phyloP scores from a whole-genome alignment of 2,888 invertebrate genomes.

The Nemapogon koenigi region DNA sequence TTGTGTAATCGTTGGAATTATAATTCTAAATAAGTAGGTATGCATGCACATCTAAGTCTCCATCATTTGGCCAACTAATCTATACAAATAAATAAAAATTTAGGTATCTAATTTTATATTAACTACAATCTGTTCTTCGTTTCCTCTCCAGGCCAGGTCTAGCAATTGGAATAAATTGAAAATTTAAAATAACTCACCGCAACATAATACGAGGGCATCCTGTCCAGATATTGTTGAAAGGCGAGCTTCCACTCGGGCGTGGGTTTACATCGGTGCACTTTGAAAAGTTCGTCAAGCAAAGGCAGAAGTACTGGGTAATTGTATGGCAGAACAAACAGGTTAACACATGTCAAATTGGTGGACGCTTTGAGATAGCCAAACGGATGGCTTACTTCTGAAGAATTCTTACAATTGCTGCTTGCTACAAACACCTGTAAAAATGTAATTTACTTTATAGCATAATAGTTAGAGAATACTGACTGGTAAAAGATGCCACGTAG shows the following conservation, averaged over 20 bases:
- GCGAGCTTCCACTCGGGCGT: constrained; percentile 91
- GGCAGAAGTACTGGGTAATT: constrained; percentile 96
- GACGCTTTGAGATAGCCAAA: constrained; percentile 98
- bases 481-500: background rate
- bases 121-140: too few species aligned
- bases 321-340: constrained; percentile 97
- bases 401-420: constrained; percentile 82
- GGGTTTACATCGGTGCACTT: constrained; percentile 91
- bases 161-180: too few species aligned
- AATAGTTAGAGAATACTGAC: background rate
- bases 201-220: constrained; percentile 97
- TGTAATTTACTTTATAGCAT: background rate
- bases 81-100: too few species aligned
- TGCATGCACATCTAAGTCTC: too few species aligned
- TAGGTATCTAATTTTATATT: too few species aligned
- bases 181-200: constrained; percentile 59
- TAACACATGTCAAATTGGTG: constrained; percentile 91
- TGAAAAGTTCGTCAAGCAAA: constrained; percentile 91
- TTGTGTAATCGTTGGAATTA: too few species aligned
- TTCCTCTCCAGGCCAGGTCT: too few species aligned
- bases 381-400: constrained; percentile 87
- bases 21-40: too few species aligned
- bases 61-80: too few species aligned
- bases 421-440: constrained; percentile 79
- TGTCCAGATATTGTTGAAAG: constrained; percentile 92